Base-by-base conservation (phyloP, 1,140 invertebrate species). In the Palaemon carinicauda region DNA sequence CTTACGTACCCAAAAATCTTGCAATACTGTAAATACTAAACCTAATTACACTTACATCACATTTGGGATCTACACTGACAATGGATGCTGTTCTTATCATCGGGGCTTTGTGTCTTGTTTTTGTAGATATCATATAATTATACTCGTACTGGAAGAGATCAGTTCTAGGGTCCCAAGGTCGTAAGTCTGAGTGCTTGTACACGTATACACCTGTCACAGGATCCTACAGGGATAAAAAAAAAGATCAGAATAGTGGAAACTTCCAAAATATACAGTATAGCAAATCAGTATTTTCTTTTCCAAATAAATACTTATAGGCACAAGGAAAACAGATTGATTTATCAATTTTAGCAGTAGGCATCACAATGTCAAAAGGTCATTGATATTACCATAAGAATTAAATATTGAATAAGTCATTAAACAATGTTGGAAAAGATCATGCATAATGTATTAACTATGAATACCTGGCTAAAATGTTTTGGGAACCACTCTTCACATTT, bases 111-210 rank as follows among this genome's bases (percentile, higher is more conserved):
- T 93, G 92, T 60, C 91, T 90, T 4, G 93, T 93, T 89, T 93
- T 92, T 15, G 93, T 93, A 65, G 91, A 90, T n/a, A 94, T 92
- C 21, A 91, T 89, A 87, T 91, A 93, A 29, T 93, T 93, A 82
- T 93, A 92, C 90, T 97, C 96, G 90, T 95, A 97, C 91, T 97
- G 96, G 56, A 95, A 93, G 5, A 96, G 91, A 92, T 97, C 96
- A 90, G 96, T 96, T 82, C 95, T 92, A 1, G 94, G 93, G 92
- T 97, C 96, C 96, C 96, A 97, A 0, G 96, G 96, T 69, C 96
- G 92, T 53, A 94, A 91, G 90, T 95, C 93, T 33, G 92, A 90
- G 90, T 95, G 93, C 89, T 95, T 95, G 90, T 97, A 97, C 3
- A 95, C 91, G 95, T 96, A 97, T 88, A 94, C 94, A 41, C 93